Base-by-base conservation (phyloP, 2,888 invertebrate species). In the Dendrolimus houi region DNA sequence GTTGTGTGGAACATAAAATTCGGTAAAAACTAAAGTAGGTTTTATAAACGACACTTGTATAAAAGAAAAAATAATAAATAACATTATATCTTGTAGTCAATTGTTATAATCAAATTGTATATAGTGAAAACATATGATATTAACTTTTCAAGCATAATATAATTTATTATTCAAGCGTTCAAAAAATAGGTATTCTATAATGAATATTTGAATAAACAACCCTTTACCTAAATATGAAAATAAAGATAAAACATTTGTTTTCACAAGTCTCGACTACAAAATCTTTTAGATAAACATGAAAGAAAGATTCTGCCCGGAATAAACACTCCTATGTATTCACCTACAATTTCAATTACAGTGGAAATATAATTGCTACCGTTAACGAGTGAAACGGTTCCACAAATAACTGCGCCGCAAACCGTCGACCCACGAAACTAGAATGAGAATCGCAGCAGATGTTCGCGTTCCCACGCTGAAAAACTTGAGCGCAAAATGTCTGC, bases 381-480 rank as follows among this genome's bases (percentile, higher is more conserved):
- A 78, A 77, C 75, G 72, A 77, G 74, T 73, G 66, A 66, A 79
- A 72, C 70, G 70, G 74, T 67, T 75, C 74, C 70, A 68, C 75
- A 78, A 77, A 79, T 76, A 79, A 77, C 74, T 73, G 41, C 56
- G 65, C 72, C 71, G 67, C 74, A 74, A 74, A 76, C 74, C 74
- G 72, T 69, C 73, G 75, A 75, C 79, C 79, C 76, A 72, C 74
- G 63, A 77, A 77, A 81, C 80, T 79, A 78, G 79, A 84, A 80
- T 79, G 73, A 72, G 75, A 78, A 79, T 75, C 71, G 77, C 70
- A 70, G 75, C 85, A 85, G 81, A 79, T 85, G 87, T 72, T 79
- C 78, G 62, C 77, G 77, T 84, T 83, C 81, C 77, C 84, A 80
- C 81, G 72, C 75, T 74, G 79, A 83, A 87, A 85, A 87, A 87